Percentiles rank a stretch among this genome's conserved stretches.
Conservation (phyloP, 1,140 invertebrate species). For the Hyphantria cunea region DNA sequence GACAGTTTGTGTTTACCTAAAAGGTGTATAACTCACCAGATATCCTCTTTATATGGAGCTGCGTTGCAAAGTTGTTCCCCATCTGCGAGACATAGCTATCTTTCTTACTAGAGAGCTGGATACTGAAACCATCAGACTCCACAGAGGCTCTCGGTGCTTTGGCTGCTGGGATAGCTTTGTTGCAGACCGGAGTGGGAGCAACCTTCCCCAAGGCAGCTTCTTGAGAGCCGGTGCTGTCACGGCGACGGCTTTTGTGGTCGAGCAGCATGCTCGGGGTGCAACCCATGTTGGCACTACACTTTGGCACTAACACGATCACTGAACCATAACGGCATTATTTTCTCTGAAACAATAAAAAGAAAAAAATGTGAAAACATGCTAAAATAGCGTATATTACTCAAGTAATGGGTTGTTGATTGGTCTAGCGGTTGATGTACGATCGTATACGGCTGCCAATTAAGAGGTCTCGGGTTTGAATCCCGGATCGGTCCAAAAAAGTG, state of each 20-base stretch:
- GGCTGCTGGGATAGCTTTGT: conserved; percentile 69
- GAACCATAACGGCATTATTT: conserved; percentile 41
- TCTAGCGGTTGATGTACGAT: no score
- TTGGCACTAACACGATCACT: conserved; percentile 67
- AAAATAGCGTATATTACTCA: no score
- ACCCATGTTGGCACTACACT: conserved; percentile 76
- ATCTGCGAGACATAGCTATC: conserved; percentile 80
- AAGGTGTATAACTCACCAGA: conserved; percentile 79
- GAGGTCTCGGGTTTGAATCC: no score
- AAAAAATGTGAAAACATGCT: not conserved
- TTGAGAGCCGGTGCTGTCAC: conserved; percentile 72
- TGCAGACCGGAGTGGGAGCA: conserved; percentile 64
- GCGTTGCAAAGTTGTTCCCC: conserved; percentile 80
- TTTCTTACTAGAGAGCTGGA: conserved; percentile 73
- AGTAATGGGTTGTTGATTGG: no score
- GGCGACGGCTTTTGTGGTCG: conserved; percentile 77
- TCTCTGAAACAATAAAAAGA: conserved; percentile 4
- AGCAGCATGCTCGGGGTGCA: conserved; percentile 80
- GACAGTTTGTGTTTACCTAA: no score
- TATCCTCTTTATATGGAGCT: conserved; percentile 79
- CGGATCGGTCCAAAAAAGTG: no score
- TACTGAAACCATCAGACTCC: conserved; percentile 76
- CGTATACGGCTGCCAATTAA: no score
- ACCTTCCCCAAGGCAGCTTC: conserved; percentile 70
- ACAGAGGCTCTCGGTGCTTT: conserved; percentile 68